These are phyloP conservation scores for Macrochelys suwanniensis DNA, from an alignment of 2,797 vertebrate genomes.

Conservation along the genomic window DNA sequence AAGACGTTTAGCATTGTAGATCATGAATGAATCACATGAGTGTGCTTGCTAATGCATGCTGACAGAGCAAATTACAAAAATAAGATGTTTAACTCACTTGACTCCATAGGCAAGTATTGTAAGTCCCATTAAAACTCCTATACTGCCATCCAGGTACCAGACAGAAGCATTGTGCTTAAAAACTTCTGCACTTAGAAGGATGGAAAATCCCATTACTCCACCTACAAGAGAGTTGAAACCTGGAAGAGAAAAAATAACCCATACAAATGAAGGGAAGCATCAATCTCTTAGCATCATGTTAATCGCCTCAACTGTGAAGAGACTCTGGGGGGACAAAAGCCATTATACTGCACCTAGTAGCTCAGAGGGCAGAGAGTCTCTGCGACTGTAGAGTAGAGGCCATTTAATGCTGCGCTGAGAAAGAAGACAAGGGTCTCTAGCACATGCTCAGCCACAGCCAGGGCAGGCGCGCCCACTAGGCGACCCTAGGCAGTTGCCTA, in stretches of 20 bases:
- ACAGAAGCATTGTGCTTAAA: conserved; percentile 91
- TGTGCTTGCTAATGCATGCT: not conserved
- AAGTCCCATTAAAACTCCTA: conserved; percentile 94
- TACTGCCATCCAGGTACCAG: conserved; percentile 96
- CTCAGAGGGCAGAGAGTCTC: not conserved
- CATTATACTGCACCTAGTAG: accelerated
- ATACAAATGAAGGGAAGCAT: not conserved
- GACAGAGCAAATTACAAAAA: not conserved
- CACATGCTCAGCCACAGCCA: accelerated
- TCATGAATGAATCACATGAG: not conserved
- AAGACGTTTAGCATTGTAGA: not conserved
- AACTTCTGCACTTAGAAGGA: conserved; percentile 95
- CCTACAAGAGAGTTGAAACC: conserved; percentile 98
- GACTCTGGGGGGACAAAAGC: not conserved
- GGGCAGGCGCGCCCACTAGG: no score
- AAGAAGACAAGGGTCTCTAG: accelerated
- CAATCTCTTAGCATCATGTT: not conserved
- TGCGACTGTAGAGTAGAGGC: no score
- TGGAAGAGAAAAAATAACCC: conserved; percentile 66
- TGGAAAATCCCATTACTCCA: conserved; percentile 97
- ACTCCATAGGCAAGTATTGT: conserved; percentile 95
- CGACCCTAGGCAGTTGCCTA: no score
- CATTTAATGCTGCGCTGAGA: accelerated
- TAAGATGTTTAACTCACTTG: conserved; percentile 87
- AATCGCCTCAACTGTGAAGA: not conserved